A percentile compares a stretch with the other conserved stretches of the same genome.
Conservation (phyloP, 1,140 invertebrate species). For the Diorhabda sublineata region DNA sequence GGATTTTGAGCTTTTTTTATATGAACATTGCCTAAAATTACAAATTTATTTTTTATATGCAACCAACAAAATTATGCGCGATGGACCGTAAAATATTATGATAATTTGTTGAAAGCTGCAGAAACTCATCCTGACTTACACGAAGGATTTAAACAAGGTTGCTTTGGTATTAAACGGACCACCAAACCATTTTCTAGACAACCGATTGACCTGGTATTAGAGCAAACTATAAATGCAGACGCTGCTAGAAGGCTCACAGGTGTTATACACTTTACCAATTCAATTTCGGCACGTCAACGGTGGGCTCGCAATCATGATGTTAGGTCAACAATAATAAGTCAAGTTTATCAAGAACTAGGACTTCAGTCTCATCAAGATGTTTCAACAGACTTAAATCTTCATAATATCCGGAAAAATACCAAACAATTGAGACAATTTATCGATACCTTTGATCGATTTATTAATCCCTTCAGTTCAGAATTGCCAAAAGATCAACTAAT, state of each 20-base stretch:
- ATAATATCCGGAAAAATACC: too few species aligned
- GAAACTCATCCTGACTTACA: constrained; percentile 8
- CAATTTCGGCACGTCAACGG: constrained; percentile 25
- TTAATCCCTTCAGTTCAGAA: constrained; percentile 27
- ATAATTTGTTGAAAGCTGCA: constrained; percentile 5
- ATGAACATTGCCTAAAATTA: constrained; percentile 24
- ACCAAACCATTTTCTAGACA: constrained; percentile 11
- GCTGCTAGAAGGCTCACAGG: constrained; percentile 7
- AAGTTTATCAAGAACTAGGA: constrained; percentile 20
- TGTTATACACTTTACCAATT: neutral
- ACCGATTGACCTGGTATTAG: constrained; percentile 3
- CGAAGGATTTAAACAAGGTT: constrained; percentile 3
- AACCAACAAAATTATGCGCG: neutral
- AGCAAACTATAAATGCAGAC: constrained; percentile 16
- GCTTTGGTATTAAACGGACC: constrained; percentile 10
- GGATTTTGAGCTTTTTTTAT: constrained; percentile 35
- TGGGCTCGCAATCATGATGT: constrained; percentile 30
- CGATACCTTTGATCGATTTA: constrained; percentile 23
- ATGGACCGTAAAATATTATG: neutral
- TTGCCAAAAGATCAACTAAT: constrained; percentile 26
- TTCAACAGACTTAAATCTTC: neutral
- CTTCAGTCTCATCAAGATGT: constrained; percentile 26
- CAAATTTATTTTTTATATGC: constrained; percentile 23
- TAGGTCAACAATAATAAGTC: constrained; percentile 28
- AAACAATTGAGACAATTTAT: constrained; percentile 26